Conservation (phyloP, 2,113 vertebrate genomes). For the Oncorhynchus kisutch region DNA sequence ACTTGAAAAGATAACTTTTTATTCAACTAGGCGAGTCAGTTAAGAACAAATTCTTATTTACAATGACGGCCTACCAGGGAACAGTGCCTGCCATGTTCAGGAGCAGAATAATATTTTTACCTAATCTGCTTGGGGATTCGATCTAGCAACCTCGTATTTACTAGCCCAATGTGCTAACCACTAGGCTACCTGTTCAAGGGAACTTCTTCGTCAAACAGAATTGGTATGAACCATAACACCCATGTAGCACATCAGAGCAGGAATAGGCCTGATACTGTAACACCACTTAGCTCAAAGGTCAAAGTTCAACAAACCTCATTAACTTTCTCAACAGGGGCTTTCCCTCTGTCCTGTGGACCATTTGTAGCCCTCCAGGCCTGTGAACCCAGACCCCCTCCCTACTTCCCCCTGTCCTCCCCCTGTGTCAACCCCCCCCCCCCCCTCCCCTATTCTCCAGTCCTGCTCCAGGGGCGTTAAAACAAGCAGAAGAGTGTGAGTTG, state of each 20-base stretch:
- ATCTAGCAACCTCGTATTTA: no score
- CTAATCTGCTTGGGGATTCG: no score
- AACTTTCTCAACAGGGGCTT: slow-evolving; percentile 22
- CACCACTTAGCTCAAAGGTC: slow-evolving; percentile 19
- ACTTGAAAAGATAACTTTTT: neutral
- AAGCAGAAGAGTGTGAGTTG: slow-evolving; percentile 64
- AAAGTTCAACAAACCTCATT: slow-evolving; percentile 38
- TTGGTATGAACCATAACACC: neutral
- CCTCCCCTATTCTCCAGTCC: neutral
- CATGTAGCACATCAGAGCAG: neutral
- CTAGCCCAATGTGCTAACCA: no score
- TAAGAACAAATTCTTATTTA: no score
- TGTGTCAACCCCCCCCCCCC: no score
- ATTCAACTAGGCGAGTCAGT: no score
- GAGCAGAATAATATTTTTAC: no score
- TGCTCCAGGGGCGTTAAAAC: slow-evolving; percentile 50
- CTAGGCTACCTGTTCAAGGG: no score
- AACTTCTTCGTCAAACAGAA: neutral
- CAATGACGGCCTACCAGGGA: no score
- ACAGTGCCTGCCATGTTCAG: no score
- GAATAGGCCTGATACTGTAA: neutral
- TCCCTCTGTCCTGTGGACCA: slow-evolving; percentile 33
- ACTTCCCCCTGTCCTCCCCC: no score
- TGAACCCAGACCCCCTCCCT: neutral
- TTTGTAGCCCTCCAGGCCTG: slow-evolving; percentile 41